These are phyloP conservation scores for Malurus leucopterus DNA, from an alignment of 2,797 vertebrate genomes.

Conservation along the genomic window DNA sequence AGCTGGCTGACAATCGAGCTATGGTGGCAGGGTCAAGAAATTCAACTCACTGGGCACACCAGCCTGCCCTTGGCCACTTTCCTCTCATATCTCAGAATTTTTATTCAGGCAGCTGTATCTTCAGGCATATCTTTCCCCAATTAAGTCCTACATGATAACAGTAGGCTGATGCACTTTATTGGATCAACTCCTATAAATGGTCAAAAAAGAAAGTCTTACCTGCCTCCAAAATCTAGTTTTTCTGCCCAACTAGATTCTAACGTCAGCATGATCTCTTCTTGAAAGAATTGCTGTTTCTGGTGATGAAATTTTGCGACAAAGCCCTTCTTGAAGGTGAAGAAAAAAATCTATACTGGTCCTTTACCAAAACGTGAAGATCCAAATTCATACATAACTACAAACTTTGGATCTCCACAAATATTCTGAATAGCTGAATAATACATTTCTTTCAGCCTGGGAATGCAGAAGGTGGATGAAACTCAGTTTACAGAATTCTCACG, in stretches of 20 bases:
- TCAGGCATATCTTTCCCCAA: neutral
- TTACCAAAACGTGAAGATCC: neutral
- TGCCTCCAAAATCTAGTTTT: neutral
- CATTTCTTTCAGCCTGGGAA: neutral
- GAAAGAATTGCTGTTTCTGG: neutral
- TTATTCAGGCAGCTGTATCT: neutral
- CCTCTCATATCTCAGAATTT: neutral
- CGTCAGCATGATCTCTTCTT: neutral
- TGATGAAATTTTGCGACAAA: neutral
- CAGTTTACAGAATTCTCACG: neutral
- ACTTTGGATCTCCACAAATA: neutral
- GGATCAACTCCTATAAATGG: neutral
- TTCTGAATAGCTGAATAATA: neutral
- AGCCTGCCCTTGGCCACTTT: neutral
- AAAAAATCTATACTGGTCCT: neutral
- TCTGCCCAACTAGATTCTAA: neutral
- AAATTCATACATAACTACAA: neutral
- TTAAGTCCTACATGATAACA: neutral
- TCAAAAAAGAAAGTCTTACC: neutral
- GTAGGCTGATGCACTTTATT: too few relatives aligned
- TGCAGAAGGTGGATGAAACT: neutral
- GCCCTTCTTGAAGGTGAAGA: neutral
- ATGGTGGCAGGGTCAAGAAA: accelerated
- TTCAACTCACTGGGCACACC: neutral
- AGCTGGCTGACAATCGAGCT: neutral